Evolutionary conservation across 2,113 vertebrate genomes (phyloP), one percentile per base, ranked within the genome.

Genomic region (Rissa tridactyla): DNA sequence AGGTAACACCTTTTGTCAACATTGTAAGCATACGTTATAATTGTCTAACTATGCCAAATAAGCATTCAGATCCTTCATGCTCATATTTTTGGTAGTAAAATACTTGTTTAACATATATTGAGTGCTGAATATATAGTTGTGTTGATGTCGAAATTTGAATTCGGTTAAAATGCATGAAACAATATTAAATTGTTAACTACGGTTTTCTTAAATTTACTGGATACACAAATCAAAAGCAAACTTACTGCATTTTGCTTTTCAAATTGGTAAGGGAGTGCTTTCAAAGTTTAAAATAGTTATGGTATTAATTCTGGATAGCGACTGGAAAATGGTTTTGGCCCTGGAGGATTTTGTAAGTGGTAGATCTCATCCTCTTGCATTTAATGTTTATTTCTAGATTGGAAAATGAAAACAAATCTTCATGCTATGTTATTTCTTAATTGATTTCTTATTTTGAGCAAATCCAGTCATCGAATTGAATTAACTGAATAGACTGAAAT

Each of bases 361-460:
- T 77, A 66, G 40, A 49, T 85, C 46, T 90, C 58, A 73, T 91
- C 25, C 34, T 79, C 40, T 69, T 93, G 46, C 36, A 40, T 34
- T 70, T 81, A 69, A 36, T 83, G 62, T 76, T 95, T 95, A 38
- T 84, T 82, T 77, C 64, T 71, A 51, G 44, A 42, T 60, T 38
- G 30, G 42, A 86, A 80, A 91, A 84, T 4, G 30, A 76, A 92
- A 82, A 47, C 44, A 86, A 82, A 75, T 71, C 62, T 90, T 92
- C 20, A n/a, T 94, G 58, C 75, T 70, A 0, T 77, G 58, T 82
- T 86, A 47, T 91, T 89, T 89, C 73, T 79, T 91, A 96, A 90
- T 70, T 69, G 78, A 82, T 94, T 90, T 90, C 51, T 96, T 96
- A 69, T 91, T 94, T 93, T 81, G 49, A 60, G 85, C 29, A 60